Conservation (phyloP, 2,888 invertebrate genomes). For the Panorpa germanica region DNA sequence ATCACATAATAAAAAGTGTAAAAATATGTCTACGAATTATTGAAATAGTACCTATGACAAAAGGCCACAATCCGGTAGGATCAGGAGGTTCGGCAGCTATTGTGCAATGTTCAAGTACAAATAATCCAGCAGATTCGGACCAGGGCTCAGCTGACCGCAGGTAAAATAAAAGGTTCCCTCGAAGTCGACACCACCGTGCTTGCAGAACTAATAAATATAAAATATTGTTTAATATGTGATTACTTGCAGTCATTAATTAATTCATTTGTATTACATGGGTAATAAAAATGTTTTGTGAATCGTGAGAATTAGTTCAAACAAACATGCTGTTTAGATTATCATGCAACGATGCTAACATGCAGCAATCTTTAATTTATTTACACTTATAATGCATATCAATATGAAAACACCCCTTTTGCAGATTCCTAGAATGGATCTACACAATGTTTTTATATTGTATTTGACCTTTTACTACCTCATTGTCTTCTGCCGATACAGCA, state of each 20-base stretch:
- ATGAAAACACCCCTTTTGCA: too few species aligned
- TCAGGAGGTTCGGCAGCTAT: slow-evolving; percentile 34
- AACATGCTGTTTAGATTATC: too few species aligned
- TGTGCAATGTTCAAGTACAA: slow-evolving; percentile 75
- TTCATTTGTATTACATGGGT: slow-evolving; percentile 5
- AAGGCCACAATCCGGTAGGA: slow-evolving; percentile 58
- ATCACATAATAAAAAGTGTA: slow-evolving; percentile 7
- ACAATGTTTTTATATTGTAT: too few species aligned
- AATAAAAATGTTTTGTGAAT: slow-evolving; percentile 6
- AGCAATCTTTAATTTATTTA: too few species aligned
- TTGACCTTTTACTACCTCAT: too few species aligned
- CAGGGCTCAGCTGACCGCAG: slow-evolving; percentile 77
- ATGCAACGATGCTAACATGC: too few species aligned
- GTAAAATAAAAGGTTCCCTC: slow-evolving; percentile 86
- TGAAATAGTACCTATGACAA: slow-evolving; percentile 48
- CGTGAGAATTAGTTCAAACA: slow-evolving; percentile 3
- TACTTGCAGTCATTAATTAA: slow-evolving; percentile 2
- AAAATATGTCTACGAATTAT: not conserved
- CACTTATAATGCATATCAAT: too few species aligned
- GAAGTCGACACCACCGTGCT: slow-evolving; percentile 76
- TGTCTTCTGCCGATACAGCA: too few species aligned
- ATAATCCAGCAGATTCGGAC: slow-evolving; percentile 73
- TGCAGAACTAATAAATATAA: slow-evolving; percentile 42
- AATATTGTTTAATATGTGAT: slow-evolving; percentile 11
- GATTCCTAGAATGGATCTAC: too few species aligned